A percentile compares a stretch with the other conserved stretches of the same genome.
Evolutionary conservation across 2,888 invertebrate genomes (phyloP).

Genomic region (Busseola fusca): DNA sequence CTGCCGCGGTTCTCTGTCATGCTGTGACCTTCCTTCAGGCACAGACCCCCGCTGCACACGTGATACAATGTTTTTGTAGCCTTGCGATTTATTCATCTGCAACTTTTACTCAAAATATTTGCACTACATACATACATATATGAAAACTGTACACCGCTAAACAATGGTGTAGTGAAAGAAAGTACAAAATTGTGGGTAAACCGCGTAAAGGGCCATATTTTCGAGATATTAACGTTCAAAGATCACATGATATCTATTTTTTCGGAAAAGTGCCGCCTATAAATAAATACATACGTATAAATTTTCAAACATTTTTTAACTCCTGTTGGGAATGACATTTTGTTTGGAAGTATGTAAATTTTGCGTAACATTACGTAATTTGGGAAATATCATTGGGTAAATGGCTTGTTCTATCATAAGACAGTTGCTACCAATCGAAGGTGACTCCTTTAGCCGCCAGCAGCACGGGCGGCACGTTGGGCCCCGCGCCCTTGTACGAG

Average conservation of each 20-base stretch:
- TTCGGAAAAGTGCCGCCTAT: too few relatives aligned
- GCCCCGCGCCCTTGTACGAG: conserved; percentile 85
- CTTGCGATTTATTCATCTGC: not conserved
- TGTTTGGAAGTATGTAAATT: too few relatives aligned
- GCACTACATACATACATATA: not conserved
- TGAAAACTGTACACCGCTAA: not conserved
- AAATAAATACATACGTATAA: too few relatives aligned
- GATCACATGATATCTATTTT: too few relatives aligned
- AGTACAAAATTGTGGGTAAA: not conserved
- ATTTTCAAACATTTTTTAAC: not conserved
- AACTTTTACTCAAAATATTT: not conserved
- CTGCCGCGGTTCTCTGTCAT: conserved; percentile 93
- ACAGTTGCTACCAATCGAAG: conserved; percentile 83
- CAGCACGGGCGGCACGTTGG: conserved; percentile 88
- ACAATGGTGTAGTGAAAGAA: not conserved
- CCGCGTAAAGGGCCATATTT: too few relatives aligned
- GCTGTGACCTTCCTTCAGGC: conserved; percentile 89
- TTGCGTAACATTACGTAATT: too few relatives aligned
- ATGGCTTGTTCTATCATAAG: not conserved
- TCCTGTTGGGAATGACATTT: not conserved
- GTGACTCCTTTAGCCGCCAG: conserved; percentile 91
- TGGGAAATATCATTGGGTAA: not conserved
- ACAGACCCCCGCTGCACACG: conserved; percentile 91
- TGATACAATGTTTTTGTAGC: not conserved
- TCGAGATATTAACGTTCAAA: too few relatives aligned